phyloP scores from a whole-genome alignment of 2,113 vertebrate species.

The Eupsittula cactorum region DNA sequence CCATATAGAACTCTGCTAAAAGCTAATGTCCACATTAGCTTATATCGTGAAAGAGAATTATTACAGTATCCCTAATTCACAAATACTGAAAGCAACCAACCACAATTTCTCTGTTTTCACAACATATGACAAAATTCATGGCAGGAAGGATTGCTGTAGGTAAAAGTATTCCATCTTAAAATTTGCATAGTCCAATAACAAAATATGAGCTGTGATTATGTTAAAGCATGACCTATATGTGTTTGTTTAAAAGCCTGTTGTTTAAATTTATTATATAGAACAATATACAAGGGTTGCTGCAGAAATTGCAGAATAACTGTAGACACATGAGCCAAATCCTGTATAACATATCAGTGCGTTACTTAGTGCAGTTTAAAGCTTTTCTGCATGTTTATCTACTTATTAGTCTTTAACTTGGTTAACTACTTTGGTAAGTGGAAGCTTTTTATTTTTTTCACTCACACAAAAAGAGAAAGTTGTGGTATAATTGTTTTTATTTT shows the following conservation, averaged over 20 bases:
- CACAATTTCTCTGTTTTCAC: not conserved
- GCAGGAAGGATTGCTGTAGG: not conserved
- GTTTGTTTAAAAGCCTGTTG: not conserved
- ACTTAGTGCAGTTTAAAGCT: not conserved
- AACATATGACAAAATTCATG: not conserved
- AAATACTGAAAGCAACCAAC: not conserved
- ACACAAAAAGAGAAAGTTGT: not conserved
- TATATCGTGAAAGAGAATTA: not conserved
- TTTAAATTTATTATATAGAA: not conserved
- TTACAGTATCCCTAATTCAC: not conserved
- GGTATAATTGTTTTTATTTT: not conserved
- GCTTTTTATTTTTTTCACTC: not conserved
- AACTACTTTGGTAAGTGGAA: not conserved
- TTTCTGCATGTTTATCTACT: not conserved
- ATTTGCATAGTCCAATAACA: not conserved
- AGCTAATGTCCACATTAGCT: not conserved
- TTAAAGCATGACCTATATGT: not conserved
- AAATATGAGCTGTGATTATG: not conserved
- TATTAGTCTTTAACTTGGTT: not conserved
- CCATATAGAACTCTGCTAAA: not conserved
- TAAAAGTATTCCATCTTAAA: not conserved
- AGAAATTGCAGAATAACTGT: not conserved
- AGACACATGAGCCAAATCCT: not conserved
- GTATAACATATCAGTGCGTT: not conserved
- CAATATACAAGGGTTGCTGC: not conserved